Conservation (phyloP, 2,113 vertebrate genomes). For the Lamprotornis superbus region DNA sequence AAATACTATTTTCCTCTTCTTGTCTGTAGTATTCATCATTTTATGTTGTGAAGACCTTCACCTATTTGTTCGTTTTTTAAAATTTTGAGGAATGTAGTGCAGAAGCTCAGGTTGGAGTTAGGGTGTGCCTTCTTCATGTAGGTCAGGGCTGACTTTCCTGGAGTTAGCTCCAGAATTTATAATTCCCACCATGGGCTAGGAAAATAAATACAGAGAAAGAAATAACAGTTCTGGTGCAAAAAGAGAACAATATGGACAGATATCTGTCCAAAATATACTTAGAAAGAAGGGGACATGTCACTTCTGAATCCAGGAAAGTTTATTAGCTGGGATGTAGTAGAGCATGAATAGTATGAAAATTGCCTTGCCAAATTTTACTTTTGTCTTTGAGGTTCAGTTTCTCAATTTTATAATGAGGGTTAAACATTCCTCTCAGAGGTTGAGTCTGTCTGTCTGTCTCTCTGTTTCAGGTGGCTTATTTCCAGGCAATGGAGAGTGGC, state of each 20-base stretch:
- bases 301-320: background rate
- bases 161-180: background rate
- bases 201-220: background rate
- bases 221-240: background rate
- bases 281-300: background rate
- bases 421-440: background rate
- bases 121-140: background rate
- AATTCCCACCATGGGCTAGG: background rate
- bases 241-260: background rate
- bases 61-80: background rate
- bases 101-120: background rate
- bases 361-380: background rate
- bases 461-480: background rate
- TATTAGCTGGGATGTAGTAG: background rate
- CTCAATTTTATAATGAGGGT: background rate
- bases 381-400: background rate
- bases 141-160: background rate
- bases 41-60: background rate
- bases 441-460: background rate
- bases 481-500: background rate
- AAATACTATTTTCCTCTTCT: background rate
- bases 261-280: background rate
- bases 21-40: background rate
- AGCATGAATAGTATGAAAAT: background rate
- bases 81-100: background rate